A percentile compares a stretch with the other conserved stretches of the same genome.
Evolutionary conservation across 2,888 invertebrate species (phyloP).

Genomic region (Willowsia nigromaculata): DNA sequence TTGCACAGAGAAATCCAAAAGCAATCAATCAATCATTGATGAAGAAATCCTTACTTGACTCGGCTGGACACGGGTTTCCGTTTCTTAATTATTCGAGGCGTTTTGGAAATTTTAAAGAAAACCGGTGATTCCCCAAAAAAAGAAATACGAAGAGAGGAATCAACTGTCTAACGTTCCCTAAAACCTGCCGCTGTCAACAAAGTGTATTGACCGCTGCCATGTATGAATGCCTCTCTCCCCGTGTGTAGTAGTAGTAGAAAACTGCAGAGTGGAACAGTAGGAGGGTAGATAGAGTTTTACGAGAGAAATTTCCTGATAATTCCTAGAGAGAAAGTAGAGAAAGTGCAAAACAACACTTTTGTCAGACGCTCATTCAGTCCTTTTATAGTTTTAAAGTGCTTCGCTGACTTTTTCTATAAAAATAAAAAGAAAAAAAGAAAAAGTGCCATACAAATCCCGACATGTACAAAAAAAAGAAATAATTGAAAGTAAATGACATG

Average conservation of each 20-base stretch:
- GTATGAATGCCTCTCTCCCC: neutral
- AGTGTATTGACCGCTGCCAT: slow-evolving; percentile 24
- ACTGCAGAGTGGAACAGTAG: slow-evolving; percentile 23
- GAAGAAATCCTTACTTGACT: slow-evolving; percentile 60
- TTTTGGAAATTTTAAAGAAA: slow-evolving; percentile 66
- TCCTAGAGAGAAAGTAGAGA: slow-evolving; percentile 59
- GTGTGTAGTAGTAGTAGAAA: neutral
- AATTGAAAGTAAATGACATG: neutral
- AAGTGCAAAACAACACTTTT: slow-evolving; percentile 63
- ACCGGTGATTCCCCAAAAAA: slow-evolving; percentile 59
- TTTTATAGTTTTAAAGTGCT: slow-evolving; percentile 49
- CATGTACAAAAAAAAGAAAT: neutral
- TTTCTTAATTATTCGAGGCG: slow-evolving; percentile 72
- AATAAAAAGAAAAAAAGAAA: slow-evolving; percentile 35
- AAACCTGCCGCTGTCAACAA: slow-evolving; percentile 36
- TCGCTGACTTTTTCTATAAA: slow-evolving; percentile 35
- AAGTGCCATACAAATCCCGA: slow-evolving; percentile 29
- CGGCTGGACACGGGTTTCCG: slow-evolving; percentile 73
- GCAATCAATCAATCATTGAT: neutral
- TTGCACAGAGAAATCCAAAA: neutral
- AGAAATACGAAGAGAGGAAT: slow-evolving; percentile 1
- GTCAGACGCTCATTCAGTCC: slow-evolving; percentile 67
- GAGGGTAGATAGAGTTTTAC: slow-evolving; percentile 2
- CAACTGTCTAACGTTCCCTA: slow-evolving; percentile 13
- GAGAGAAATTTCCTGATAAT: slow-evolving; percentile 25